A percentile compares a stretch with the other conserved stretches of the same genome.
Conservation (phyloP, 2,797 vertebrate species). For the Hydrolagus colliei region DNA sequence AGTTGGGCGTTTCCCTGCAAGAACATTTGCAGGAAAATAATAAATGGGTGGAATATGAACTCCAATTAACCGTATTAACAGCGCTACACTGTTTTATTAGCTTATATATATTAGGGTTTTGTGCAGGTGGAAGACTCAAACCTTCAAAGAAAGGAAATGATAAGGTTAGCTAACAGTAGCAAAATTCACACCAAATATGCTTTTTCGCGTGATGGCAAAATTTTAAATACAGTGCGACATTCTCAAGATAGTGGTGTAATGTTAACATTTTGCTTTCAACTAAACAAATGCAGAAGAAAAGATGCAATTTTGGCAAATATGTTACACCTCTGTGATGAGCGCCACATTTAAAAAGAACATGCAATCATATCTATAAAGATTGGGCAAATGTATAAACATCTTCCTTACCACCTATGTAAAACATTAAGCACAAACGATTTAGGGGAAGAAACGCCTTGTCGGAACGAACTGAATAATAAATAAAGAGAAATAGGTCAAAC, state of each 20-base stretch:
- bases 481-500: conserved; percentile 59
- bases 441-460: conserved; percentile 72
- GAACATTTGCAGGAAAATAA: too few species aligned
- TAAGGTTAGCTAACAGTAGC: conserved; percentile 34
- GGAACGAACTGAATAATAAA: conserved; percentile 77
- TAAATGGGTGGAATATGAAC: too few species aligned
- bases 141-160: neutral
- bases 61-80: too few species aligned
- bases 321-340: conserved; percentile 44
- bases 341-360: conserved; percentile 49
- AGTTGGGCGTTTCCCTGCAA: too few species aligned
- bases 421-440: conserved; percentile 82
- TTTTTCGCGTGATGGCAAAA: conserved; percentile 41
- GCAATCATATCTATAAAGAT: conserved; percentile 46
- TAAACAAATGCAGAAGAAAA: conserved; percentile 45
- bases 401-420: conserved; percentile 82
- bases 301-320: conserved; percentile 42
- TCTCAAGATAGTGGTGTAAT: conserved; percentile 67
- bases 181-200: conserved; percentile 44
- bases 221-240: conserved; percentile 63
- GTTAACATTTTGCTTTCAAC: conserved; percentile 55
- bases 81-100: neutral
- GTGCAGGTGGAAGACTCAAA: conserved; percentile 1
- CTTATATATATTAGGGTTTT: neutral
- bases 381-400: conserved; percentile 44